Base-by-base conservation (phyloP, 2,113 vertebrate genomes). In the Zapornia atra region DNA sequence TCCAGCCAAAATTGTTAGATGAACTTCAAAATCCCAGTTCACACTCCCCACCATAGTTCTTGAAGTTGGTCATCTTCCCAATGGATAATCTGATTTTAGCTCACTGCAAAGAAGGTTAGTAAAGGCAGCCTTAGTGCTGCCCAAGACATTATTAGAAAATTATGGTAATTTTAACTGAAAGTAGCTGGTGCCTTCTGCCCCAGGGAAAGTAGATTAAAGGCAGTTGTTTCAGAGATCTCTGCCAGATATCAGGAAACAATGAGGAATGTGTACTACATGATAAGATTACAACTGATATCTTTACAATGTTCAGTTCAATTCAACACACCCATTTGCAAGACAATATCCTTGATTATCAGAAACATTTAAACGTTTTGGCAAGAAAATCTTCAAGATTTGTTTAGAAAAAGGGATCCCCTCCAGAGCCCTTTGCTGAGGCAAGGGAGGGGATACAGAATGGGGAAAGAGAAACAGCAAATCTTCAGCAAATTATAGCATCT, bases 251-350 rank as follows among this genome's bases (percentile, higher is more conserved):
- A 68, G 29, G 53, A 72, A 84, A 89, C 89, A 96, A 91, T 91
- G 33, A 89, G 29, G 11, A 81, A 68, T 38, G 15, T 31, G 42
- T 51, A 63, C n/a, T 66, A 24, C 25, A 12, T 70, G 71, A 77
- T 92, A 94, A 96, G 50, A 80, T 83, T 82, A 57, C 56, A 82
- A 54, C 28, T 79, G 78, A 64, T 94, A 76, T 38, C 57, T 94
- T 91, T 60, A 87, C 84, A 88, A 51, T 59, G 64, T 81, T 77
- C 71, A 81, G 28, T 64, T 83, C 54, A 46, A 24, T 86, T 93
- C 90, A 91, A 16, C 72, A 86, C 63, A 50, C 40, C 26, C 29
- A 36, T 72, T 79, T 83, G 33, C 25, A 78, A 91, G 46, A 82
- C 64, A 91, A 22, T 68, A 86, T 78, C 42, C 46, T 84, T 63